phyloP scores from a whole-genome alignment of 1,140 invertebrate species.

The Neodiprion virginianus region DNA sequence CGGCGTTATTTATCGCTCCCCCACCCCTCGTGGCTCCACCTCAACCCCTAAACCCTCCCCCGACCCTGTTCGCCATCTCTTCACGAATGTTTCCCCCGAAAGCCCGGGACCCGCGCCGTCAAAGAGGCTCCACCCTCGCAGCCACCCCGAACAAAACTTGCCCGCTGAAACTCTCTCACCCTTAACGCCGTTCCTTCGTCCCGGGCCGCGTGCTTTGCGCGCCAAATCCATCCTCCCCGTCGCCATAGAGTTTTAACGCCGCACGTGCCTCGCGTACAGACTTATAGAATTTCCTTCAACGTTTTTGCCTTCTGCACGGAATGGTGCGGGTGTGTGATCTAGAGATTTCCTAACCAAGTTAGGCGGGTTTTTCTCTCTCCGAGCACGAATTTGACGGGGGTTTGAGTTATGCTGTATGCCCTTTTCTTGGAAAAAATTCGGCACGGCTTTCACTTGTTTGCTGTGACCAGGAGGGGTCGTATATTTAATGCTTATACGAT shows the following conservation, averaged over 20 bases:
- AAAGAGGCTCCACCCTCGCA: conserved; percentile 32
- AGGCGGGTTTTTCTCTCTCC: too few species aligned
- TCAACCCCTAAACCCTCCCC: conserved; percentile 16
- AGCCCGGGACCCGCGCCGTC: conserved; percentile 32
- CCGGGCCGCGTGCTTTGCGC: background rate
- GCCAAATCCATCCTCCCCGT: conserved; percentile 6
- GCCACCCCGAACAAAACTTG: background rate
- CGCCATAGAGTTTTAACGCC: background rate
- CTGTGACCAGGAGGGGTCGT: too few species aligned
- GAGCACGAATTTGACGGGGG: too few species aligned
- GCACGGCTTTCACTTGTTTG: too few species aligned
- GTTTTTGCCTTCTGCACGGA: too few species aligned
- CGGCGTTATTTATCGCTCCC: conserved; percentile 39
- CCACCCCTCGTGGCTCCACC: background rate
- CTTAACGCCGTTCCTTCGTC: background rate
- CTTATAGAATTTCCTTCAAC: background rate
- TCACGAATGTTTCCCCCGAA: conserved; percentile 21
- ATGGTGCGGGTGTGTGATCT: too few species aligned
- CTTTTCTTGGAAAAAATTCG: too few species aligned
- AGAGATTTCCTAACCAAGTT: too few species aligned
- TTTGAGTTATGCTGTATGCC: too few species aligned
- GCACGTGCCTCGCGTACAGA: background rate
- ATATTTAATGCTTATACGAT: too few species aligned
- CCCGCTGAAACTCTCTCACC: background rate
- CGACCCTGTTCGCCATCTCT: conserved; percentile 8